Conservation (phyloP, 1,140 invertebrate species). For the Drosophila kohkoa region DNA sequence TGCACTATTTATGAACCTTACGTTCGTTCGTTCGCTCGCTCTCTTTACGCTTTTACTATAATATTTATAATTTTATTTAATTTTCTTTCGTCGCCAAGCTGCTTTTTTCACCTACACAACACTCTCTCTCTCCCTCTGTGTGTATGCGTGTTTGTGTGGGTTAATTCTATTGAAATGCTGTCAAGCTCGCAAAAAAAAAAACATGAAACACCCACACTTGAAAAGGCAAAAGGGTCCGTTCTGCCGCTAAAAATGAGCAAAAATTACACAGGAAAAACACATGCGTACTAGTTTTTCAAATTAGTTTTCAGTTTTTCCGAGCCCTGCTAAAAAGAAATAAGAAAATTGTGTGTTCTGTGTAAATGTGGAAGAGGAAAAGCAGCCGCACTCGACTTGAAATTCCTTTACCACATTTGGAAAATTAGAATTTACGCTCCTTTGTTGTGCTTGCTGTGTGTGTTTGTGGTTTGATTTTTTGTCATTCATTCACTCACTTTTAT, state of each 20-base stretch:
- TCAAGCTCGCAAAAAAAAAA: constrained; percentile 78
- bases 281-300: constrained; percentile 75
- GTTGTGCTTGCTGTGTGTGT: constrained; percentile 23
- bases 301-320: constrained; percentile 77
- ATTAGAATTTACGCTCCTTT: constrained; percentile 68
- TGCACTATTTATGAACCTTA: constrained; percentile 73
- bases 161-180: constrained; percentile 83
- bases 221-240: constrained; percentile 57
- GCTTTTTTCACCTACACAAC: constrained; percentile 13
- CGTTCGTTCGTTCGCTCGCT: constrained; percentile 35
- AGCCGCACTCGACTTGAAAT: constrained; percentile 59
- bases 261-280: constrained; percentile 60
- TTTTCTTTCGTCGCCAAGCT: constrained; percentile 64
- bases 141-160: constrained; percentile 48
- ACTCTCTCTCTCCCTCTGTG: neutral
- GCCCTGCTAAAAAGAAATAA: constrained; percentile 16
- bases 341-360: constrained; percentile 45
- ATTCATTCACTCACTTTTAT: constrained; percentile 42
- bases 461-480: constrained; percentile 42
- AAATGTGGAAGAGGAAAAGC: constrained; percentile 13
- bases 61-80: constrained; percentile 80
- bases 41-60: constrained; percentile 47
- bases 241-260: constrained; percentile 75
- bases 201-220: constrained; percentile 70
- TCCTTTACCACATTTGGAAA: constrained; percentile 77